Conservation (phyloP, 2,797 vertebrate genomes). For the Melopsittacus undulatus region DNA sequence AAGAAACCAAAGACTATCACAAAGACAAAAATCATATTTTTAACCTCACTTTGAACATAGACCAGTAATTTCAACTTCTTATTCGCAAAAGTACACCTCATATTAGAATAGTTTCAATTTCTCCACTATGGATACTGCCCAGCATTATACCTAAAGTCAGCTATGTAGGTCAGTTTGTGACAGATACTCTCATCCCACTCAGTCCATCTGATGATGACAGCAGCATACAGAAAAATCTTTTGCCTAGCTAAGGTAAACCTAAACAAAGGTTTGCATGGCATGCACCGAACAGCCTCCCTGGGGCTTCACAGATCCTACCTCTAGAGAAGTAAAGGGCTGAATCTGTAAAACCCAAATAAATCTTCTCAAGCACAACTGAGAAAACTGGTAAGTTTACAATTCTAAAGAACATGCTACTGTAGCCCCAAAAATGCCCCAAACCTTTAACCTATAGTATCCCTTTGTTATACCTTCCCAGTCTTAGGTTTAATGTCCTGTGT, state of each 20-base stretch:
- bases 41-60: neutral
- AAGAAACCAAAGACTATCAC: neutral
- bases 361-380: neutral
- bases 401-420: neutral
- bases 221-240: neutral
- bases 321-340: neutral
- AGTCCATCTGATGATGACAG: neutral
- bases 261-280: neutral
- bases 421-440: neutral
- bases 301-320: neutral
- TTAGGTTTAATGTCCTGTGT: neutral
- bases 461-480: slow-evolving; percentile 36
- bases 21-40: neutral
- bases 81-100: neutral
- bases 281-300: fast-evolving
- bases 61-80: neutral
- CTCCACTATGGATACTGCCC: neutral
- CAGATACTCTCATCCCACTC: neutral
- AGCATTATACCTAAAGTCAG: neutral
- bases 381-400: neutral
- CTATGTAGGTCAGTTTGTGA: neutral
- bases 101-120: neutral
- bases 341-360: neutral
- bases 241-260: neutral
- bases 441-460: neutral